Conservation (phyloP, 2,888 invertebrate genomes). For the Eupithecia dodoneata region DNA sequence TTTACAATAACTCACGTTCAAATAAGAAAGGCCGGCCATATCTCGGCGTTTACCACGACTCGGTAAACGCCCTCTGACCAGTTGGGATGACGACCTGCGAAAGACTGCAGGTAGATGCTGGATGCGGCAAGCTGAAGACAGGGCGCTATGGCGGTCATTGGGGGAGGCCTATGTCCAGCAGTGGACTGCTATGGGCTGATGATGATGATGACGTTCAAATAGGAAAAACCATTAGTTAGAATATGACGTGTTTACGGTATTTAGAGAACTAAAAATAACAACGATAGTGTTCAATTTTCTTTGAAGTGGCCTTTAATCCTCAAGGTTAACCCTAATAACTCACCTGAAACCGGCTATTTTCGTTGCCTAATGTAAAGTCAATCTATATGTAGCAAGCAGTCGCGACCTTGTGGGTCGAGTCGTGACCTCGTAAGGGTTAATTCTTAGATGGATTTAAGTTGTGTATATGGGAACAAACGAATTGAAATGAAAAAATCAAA, state of each 20-base stretch:
- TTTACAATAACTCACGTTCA: neutral
- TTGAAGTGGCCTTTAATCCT: neutral
- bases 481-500: too few relatives aligned
- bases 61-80: too few relatives aligned
- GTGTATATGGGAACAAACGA: too few relatives aligned
- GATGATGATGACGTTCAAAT: neutral
- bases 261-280: neutral
- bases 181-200: too few relatives aligned
- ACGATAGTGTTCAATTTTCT: neutral
- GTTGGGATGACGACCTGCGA: too few relatives aligned
- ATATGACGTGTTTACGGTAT: neutral
- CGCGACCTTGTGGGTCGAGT: conserved; percentile 6
- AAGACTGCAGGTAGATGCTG: too few relatives aligned
- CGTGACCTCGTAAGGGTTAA: neutral
- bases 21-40: neutral
- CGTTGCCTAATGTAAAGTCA: conserved; percentile 5
- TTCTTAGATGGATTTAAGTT: neutral
- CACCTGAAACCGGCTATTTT: neutral
- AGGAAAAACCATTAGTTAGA: neutral
- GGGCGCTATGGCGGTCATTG: too few relatives aligned
- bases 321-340: conserved; percentile 5
- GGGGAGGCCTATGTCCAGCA: too few relatives aligned
- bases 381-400: conserved; percentile 9
- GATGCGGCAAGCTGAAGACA: too few relatives aligned
- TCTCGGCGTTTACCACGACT: too few relatives aligned